A percentile compares a stretch with the other conserved stretches of the same genome.
Conservation (phyloP, 2,113 vertebrate species). For the Pseudopipra pipra region DNA sequence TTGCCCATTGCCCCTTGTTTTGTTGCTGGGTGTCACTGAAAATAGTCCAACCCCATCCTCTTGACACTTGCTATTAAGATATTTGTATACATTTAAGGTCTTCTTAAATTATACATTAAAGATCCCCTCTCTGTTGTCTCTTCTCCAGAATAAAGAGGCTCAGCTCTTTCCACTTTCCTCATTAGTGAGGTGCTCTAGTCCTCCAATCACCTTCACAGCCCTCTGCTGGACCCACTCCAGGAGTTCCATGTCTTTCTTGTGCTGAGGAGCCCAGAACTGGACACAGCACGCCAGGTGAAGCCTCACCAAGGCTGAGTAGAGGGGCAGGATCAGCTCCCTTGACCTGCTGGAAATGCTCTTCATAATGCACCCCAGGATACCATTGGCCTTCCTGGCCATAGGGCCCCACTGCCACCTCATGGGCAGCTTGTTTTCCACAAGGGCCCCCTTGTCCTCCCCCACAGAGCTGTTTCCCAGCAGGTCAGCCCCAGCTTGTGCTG, state of each 20-base stretch:
- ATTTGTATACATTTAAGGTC: not conserved
- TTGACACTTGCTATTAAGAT: not conserved
- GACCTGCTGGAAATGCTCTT: not conserved
- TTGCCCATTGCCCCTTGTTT: not conserved
- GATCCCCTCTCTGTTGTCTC: not conserved
- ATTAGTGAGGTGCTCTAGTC: too few relatives aligned
- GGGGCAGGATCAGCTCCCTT: not conserved
- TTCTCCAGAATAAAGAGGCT: not conserved
- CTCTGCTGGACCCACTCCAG: accelerated
- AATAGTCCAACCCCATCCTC: not conserved
- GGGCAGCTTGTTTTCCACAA: not conserved
- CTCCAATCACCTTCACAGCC: too few relatives aligned
- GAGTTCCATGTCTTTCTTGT: not conserved
- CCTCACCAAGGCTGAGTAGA: not conserved
- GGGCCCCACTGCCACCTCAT: not conserved
- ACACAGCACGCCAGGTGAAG: not conserved
- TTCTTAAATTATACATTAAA: too few relatives aligned
- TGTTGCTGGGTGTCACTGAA: not conserved
- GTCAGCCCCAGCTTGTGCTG: not conserved
- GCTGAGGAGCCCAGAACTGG: not conserved
- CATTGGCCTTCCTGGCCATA: not conserved
- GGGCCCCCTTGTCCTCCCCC: not conserved
- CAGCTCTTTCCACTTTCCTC: not conserved
- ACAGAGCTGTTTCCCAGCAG: not conserved
- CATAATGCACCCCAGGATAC: not conserved